Percentiles rank a stretch among this genome's conserved stretches.
Evolutionary conservation across 2,888 invertebrate species (phyloP).

Genomic region (Brachypterus glaber): DNA sequence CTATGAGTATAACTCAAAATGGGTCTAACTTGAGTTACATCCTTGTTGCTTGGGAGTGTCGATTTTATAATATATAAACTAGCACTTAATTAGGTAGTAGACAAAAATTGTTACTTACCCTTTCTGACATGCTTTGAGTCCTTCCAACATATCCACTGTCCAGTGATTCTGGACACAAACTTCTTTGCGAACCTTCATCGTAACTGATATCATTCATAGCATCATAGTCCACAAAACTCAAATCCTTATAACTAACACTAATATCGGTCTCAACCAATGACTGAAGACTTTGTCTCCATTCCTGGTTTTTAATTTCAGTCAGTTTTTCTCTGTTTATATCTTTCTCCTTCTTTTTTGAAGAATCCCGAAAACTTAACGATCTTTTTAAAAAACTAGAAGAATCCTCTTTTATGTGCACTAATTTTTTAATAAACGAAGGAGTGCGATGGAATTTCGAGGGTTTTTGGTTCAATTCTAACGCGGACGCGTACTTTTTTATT

Average conservation of each 20-base stretch:
- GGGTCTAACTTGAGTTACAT: no score
- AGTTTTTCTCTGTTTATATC: constrained; percentile 28
- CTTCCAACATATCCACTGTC: constrained; percentile 24
- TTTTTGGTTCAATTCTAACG: constrained; percentile 28
- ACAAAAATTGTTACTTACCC: no score
- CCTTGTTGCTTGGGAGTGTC: no score
- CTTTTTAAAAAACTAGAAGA: constrained; percentile 32
- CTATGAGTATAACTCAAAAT: no score
- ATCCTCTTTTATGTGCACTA: constrained; percentile 31
- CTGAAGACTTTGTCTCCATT: constrained; percentile 46
- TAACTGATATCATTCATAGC: constrained; percentile 42
- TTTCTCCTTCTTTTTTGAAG: constrained; percentile 29
- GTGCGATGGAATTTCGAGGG: constrained; percentile 24
- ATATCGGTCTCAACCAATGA: constrained; percentile 47
- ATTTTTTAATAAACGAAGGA: constrained; percentile 34
- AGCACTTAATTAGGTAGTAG: no score
- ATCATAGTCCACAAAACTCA: constrained; percentile 49
- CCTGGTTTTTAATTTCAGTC: constrained; percentile 34
- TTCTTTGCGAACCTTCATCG: constrained; percentile 4
- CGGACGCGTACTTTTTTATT: constrained; percentile 28
- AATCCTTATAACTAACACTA: constrained; percentile 48
- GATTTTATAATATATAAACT: no score
- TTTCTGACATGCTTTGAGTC: constrained; percentile 37
- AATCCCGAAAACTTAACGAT: constrained; percentile 36
- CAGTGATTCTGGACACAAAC: no score